phyloP scores from a whole-genome alignment of 2,888 invertebrate species.

The Ornithoptera priamus region DNA sequence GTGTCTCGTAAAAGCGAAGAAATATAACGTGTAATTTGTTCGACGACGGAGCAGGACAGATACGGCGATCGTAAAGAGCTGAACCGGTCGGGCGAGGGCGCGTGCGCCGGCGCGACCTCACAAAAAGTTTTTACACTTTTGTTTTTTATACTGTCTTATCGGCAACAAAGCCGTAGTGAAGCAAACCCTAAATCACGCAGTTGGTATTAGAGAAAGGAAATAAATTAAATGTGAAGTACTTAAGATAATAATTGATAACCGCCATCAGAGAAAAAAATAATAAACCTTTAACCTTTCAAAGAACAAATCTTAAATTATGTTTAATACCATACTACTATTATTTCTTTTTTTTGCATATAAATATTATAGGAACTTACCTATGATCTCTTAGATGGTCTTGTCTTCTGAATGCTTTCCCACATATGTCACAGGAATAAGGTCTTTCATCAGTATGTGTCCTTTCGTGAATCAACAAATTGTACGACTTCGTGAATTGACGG shows the following conservation, averaged over 20 bases:
- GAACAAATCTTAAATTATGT: not conserved
- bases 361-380: slow-evolving; percentile 79
- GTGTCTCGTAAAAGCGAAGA: slow-evolving; percentile 77
- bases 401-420: slow-evolving; percentile 96
- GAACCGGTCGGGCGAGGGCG: slow-evolving; percentile 70
- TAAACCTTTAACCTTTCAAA: not conserved
- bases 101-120: slow-evolving; percentile 78
- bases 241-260: slow-evolving; percentile 38
- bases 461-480: slow-evolving; percentile 98
- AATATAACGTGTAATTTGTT: slow-evolving; percentile 79
- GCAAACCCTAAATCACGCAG: slow-evolving; percentile 68
- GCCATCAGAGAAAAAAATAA: not conserved
- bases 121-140: slow-evolving; percentile 76
- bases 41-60: slow-evolving; percentile 75
- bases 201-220: slow-evolving; percentile 61
- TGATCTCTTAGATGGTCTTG: slow-evolving; percentile 96
- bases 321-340: too few relatives aligned
- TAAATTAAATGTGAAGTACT: slow-evolving; percentile 58
- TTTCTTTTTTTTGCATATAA: not conserved
- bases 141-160: slow-evolving; percentile 69
- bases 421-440: slow-evolving; percentile 97
- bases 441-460: slow-evolving; percentile 98
- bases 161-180: slow-evolving; percentile 67
- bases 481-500: slow-evolving; percentile 98
- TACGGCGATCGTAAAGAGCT: slow-evolving; percentile 76